Percentiles rank a stretch among this genome's conserved stretches.
These are phyloP conservation scores for Andrena hattorfiana DNA, from an alignment of 2,888 invertebrate species.

Conservation along the genomic window DNA sequence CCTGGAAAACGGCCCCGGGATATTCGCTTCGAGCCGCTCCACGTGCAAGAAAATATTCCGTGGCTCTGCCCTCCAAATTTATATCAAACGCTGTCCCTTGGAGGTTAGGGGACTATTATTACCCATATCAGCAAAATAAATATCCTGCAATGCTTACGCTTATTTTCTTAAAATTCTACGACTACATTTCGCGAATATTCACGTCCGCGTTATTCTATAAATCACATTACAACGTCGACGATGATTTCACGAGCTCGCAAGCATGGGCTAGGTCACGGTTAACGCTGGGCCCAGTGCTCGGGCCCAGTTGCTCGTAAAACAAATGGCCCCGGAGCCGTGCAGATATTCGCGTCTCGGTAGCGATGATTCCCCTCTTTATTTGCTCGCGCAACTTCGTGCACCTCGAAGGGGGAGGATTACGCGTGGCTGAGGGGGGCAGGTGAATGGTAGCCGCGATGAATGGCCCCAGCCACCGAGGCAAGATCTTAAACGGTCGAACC, in stretches of 20 bases:
- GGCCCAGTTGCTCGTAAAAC: too few relatives aligned
- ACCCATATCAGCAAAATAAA: too few relatives aligned
- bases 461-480: constrained; percentile 41
- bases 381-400: not conserved
- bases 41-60: not conserved
- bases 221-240: too few relatives aligned
- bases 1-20: constrained; percentile 17
- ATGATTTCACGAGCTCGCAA: not conserved
- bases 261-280: not conserved
- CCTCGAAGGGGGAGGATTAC: constrained; percentile 1
- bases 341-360: too few relatives aligned
- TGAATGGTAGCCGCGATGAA: constrained; percentile 56
- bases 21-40: not conserved
- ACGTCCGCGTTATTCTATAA: too few relatives aligned
- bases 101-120: too few relatives aligned
- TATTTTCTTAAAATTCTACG: too few relatives aligned
- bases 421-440: constrained; percentile 32
- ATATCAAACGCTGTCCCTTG: not conserved
- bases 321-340: too few relatives aligned
- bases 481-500: constrained; percentile 48
- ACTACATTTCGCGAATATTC: too few relatives aligned
- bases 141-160: too few relatives aligned
- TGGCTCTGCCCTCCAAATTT: not conserved
- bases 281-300: too few relatives aligned
- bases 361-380: not conserved